These are phyloP conservation scores for Mythimna albipuncta DNA, from an alignment of 2,888 invertebrate genomes.

Conservation along the genomic window DNA sequence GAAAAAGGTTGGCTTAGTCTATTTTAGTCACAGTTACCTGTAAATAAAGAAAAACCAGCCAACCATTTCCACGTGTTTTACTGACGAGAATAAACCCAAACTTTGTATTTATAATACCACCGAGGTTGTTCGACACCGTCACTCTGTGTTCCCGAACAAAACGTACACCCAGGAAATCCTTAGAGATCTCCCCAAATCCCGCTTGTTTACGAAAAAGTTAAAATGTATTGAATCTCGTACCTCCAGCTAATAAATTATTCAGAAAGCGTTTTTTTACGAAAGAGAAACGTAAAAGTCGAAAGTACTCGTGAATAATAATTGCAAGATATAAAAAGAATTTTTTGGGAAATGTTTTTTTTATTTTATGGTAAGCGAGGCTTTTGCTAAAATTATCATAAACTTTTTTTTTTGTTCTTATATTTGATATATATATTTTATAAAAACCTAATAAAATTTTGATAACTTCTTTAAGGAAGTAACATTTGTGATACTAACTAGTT, in stretches of 20 bases:
- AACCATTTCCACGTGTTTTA: neutral
- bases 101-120: conserved; percentile 4
- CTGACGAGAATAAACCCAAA: neutral
- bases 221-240: conserved; percentile 55
- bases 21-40: neutral
- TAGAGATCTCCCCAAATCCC: conserved; percentile 47
- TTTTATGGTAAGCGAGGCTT: neutral
- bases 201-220: conserved; percentile 59
- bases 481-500: neutral
- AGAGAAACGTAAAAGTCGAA: conserved; percentile 17
- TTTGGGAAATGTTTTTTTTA: neutral
- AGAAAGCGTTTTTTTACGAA: conserved; percentile 39
- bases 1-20: neutral
- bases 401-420: neutral
- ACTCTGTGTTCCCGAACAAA: conserved; percentile 4
- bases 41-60: neutral
- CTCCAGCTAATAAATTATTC: conserved; percentile 51
- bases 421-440: neutral
- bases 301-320: conserved; percentile 39
- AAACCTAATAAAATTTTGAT: neutral
- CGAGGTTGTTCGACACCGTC: conserved; percentile 4
- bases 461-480: neutral
- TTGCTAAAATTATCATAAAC: neutral
- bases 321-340: conserved; percentile 2
- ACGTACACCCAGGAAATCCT: conserved; percentile 37